phyloP scores from a whole-genome alignment of 2,113 vertebrate genomes.

The Sisor rabdophorus region DNA sequence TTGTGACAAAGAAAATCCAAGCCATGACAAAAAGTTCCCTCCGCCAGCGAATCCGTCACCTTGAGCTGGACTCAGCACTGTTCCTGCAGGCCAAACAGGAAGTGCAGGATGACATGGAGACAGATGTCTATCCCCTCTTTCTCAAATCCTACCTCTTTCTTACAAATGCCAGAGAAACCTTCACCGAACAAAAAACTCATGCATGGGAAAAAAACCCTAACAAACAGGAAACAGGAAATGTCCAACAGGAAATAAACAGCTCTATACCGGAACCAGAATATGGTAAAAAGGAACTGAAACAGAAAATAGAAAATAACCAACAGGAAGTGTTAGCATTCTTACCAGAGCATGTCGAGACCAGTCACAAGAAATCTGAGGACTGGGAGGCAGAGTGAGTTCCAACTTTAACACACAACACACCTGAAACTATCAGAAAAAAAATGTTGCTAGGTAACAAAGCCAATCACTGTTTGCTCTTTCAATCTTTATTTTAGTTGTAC shows the following conservation, averaged over 20 bases:
- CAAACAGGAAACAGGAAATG: conserved; percentile 1
- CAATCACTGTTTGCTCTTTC: too few species aligned
- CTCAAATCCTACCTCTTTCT: conserved; percentile 94
- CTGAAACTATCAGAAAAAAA: not conserved
- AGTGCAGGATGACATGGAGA: conserved; percentile 90
- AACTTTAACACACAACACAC: not conserved
- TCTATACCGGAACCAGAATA: not conserved
- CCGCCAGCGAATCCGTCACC: conserved; percentile 82
- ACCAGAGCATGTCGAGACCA: conserved; percentile 83
- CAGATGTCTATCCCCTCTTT: conserved; percentile 93
- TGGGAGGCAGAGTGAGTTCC: conserved; percentile 81
- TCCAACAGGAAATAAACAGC: not conserved
- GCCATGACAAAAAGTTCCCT: conserved; percentile 90
- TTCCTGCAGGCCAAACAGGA: conserved; percentile 94
- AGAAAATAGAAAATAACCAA: not conserved
- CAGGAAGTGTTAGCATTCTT: conserved; percentile 74
- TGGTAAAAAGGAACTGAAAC: not conserved
- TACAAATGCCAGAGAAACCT: conserved; percentile 72
- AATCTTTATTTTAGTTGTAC: too few species aligned
- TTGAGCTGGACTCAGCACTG: conserved; percentile 86
- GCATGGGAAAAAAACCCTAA: not conserved
- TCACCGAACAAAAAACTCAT: not conserved
- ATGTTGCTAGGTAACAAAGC: not conserved
- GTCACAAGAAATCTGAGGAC: conserved; percentile 76
- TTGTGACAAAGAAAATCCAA: conserved; percentile 88